Evolutionary conservation across 2,888 invertebrate genomes (phyloP), one percentile per base, ranked within the genome.

Genomic region (Ommatoiulus sabulosus): DNA sequence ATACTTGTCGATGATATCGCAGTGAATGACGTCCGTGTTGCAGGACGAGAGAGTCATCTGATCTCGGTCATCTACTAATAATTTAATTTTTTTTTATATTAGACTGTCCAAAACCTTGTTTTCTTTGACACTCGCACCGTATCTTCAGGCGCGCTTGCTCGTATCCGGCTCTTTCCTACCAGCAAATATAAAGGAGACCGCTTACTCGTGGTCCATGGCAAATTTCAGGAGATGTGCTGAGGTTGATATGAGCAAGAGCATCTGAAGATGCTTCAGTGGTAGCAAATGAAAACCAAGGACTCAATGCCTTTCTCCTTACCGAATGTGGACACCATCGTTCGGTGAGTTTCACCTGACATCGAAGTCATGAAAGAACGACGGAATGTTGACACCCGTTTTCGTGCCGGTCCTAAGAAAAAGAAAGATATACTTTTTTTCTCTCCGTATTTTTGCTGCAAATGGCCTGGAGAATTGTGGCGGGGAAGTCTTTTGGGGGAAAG

Each of bases 331-430:
- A 87, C 52, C 48, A 87, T 84, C 12, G 89, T 89, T 44, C 89
- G 57, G 89, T 89, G 86, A 15, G 89, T 84, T 63, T 89, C 89
- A 86, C 88, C 86, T 20, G 89, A 87, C 20, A 89, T 84, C 48
- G 89, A 89, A 44, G 89, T 89, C 86, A 89, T 89, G 63, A 89
- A 89, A 24, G 89, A 89, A 7, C 86, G 88, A 44, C 89, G 88
- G 46, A 89, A 89, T 15, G 84, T 86, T 17, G 88, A 89, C 72
- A 89, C 88, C 20, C 88, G 88, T 24, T 86, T 84, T 72, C 88
- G 84, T 15, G 89, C 87, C 63, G 84, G 88, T 57, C 89, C 89
- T 89, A 44, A n/a, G 8, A 48, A 12, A 48, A 48, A 48, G 48
- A 12, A 48, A 12, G 48, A 12, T n/a, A 2, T 43, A 10, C 8